phyloP scores from a whole-genome alignment of 2,797 vertebrate species.

The Neomorphus geoffroyi region DNA sequence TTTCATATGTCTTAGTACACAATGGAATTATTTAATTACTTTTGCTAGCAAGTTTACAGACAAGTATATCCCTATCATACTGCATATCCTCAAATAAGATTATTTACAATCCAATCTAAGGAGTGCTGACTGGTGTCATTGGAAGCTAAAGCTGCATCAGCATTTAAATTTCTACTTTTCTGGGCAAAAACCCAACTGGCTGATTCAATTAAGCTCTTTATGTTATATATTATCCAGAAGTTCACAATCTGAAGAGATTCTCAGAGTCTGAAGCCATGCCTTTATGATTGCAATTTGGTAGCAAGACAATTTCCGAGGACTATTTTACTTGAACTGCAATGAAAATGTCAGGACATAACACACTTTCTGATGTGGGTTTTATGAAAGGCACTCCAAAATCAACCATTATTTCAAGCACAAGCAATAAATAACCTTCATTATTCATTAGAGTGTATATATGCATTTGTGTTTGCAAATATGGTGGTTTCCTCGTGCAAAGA shows the following conservation, averaged over 20 bases:
- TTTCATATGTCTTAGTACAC: conserved; percentile 73
- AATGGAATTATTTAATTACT: conserved; percentile 83
- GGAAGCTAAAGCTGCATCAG: conserved; percentile 80
- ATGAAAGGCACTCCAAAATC: conserved; percentile 76
- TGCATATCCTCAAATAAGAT: conserved; percentile 79
- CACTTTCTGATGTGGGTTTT: conserved; percentile 73
- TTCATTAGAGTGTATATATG: conserved; percentile 75
- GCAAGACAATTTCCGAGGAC: conserved; percentile 76
- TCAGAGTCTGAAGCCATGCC: conserved; percentile 74
- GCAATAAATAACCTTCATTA: conserved; percentile 80
- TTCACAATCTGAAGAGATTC: conserved; percentile 80
- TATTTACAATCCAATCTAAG: conserved; percentile 84
- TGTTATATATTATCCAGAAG: conserved; percentile 82
- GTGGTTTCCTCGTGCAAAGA: conserved; percentile 65
- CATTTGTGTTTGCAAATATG: conserved; percentile 76
- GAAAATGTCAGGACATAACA: conserved; percentile 75
- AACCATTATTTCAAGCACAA: conserved; percentile 77
- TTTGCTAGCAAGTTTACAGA: conserved; percentile 79
- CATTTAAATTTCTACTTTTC: conserved; percentile 84
- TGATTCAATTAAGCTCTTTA: conserved; percentile 85
- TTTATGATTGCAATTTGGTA: conserved; percentile 83
- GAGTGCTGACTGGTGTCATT: conserved; percentile 82
- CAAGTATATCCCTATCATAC: conserved; percentile 67
- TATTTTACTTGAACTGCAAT: conserved; percentile 77
- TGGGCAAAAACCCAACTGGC: conserved; percentile 83